Base-by-base conservation (phyloP, 2,888 invertebrate genomes). In the Galeopsomyia nigrocyanea region DNA sequence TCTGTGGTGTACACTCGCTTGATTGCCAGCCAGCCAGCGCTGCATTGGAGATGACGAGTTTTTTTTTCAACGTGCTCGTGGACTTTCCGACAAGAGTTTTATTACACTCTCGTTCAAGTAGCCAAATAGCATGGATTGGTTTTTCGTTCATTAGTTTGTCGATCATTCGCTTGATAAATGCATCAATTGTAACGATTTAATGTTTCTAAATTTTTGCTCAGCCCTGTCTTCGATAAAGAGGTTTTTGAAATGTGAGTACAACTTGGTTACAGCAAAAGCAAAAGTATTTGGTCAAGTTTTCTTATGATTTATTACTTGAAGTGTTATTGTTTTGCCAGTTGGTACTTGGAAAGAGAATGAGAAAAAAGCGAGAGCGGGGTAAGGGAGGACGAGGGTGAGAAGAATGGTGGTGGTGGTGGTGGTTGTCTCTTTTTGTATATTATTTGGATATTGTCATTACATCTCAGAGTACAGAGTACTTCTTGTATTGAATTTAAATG, bases 181-280 rank as follows among this genome's bases (percentile, higher is more conserved):
- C 39, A 55, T 53, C n/a, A 26, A 66, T 58, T 31, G 51, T 19
- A 51, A n/a, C 51, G 17, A 51, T 72, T 69, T 75, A 65, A 71
- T 61, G 13, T 63, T 2, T 69, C 49, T 58, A 69, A 69, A 75
- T 72, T 72, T 72, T 72, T 75, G 75, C 72, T 75, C 75, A 75
- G 75, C 72, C 75, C 75, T 72, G 72, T 67, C 72, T 69, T 75
- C 69, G 69, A 67, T 75, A 70, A 75, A 75, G 72, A 70, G 72
- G 72, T 72, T 75, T 69, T 75, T 75, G 53, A 67, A 67, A 72
- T 26, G 69, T 72, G 72, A 75, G 71, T 75, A 75, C 72, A 49
- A 66, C 58, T 63, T 39, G 1, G 10, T 39, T 68, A 60, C 62
- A 55, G 21, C 39, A 57, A 57, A 64, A 55, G 56, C 39, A 57